Evolutionary conservation across 2,888 invertebrate genomes (phyloP).

Genomic region (Troides helena): DNA sequence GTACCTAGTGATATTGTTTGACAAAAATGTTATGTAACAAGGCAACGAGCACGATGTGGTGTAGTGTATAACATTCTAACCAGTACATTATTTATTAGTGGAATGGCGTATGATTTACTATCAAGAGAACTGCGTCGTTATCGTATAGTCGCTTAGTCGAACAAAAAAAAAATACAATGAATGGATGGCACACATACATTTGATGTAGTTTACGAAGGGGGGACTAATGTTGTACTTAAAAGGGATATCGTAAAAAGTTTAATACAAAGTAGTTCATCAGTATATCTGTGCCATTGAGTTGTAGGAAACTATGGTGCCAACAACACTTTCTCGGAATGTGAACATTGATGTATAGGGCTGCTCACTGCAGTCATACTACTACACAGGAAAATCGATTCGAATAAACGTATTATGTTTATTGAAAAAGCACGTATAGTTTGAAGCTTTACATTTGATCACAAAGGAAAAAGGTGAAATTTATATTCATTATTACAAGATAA

Average conservation of each 20-base stretch:
- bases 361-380: background rate
- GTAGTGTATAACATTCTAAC: too few species aligned
- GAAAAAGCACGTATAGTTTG: background rate
- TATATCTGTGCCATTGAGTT: conserved; percentile 12
- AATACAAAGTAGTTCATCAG: conserved; percentile 2
- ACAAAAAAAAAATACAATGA: too few species aligned
- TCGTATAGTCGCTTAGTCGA: too few species aligned
- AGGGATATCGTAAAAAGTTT: conserved; percentile 8
- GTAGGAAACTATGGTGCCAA: conserved; percentile 8
- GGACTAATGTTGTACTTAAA: conserved; percentile 9
- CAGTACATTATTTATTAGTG: too few species aligned
- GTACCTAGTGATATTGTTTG: too few species aligned
- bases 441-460: background rate
- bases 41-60: too few species aligned
- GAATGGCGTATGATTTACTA: too few species aligned
- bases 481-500: too few species aligned
- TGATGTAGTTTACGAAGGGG: background rate
- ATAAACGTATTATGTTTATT: background rate
- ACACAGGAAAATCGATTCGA: background rate
- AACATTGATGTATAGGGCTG: conserved; percentile 13
- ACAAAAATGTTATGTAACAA: too few species aligned
- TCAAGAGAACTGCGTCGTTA: too few species aligned
- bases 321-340: conserved; percentile 21
- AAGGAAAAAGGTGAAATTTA: background rate
- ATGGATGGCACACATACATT: background rate